Conservation (phyloP, 2,113 vertebrate genomes). For the Neodon shergylaensis region DNA sequence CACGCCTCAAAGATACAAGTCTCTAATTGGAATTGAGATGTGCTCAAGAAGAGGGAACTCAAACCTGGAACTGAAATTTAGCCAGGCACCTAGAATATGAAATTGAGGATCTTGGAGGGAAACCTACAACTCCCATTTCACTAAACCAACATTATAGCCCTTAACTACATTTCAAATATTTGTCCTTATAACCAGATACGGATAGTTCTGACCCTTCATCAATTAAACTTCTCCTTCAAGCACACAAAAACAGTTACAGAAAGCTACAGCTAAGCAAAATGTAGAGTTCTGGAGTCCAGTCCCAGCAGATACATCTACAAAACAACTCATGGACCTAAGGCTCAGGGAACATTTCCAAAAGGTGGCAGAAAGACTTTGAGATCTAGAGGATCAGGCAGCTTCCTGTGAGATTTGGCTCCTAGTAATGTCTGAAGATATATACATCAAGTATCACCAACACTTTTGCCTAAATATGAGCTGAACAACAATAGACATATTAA, state of each 20-base stretch:
- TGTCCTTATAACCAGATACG: background rate
- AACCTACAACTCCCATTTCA: background rate
- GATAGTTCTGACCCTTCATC: background rate
- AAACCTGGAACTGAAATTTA: no score
- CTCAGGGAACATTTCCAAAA: background rate
- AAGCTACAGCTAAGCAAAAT: no score
- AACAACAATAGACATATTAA: background rate
- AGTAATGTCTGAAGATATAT: background rate
- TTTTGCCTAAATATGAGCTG: background rate
- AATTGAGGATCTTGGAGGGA: background rate
- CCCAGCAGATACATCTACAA: no score
- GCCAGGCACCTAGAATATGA: background rate
- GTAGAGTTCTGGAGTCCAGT: background rate
- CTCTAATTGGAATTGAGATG: background rate
- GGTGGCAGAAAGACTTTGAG: background rate
- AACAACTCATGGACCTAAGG: background rate
- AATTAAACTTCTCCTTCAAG: background rate
- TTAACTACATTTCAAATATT: background rate
- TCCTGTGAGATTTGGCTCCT: background rate
- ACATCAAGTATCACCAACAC: background rate
- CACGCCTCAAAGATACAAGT: background rate
- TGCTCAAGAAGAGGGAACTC: background rate
- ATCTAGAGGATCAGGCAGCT: background rate
- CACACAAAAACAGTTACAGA: background rate
- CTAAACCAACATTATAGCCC: no score